phyloP scores from a whole-genome alignment of 2,888 invertebrate genomes.

The Polylopha cassiicola region DNA sequence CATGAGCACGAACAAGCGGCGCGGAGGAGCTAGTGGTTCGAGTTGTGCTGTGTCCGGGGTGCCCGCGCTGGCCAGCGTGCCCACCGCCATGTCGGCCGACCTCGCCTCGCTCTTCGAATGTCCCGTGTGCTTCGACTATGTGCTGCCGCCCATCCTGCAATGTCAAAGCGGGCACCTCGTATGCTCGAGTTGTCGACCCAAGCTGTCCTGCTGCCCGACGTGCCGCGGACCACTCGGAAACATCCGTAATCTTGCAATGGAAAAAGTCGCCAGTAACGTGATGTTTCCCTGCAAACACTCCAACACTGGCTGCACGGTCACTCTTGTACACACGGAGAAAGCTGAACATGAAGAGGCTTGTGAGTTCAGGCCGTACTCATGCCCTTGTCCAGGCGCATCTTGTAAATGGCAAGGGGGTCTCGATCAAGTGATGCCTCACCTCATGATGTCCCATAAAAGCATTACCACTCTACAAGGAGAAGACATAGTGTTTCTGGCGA shows the following conservation, averaged over 20 bases:
- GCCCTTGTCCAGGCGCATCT: constrained; percentile 99
- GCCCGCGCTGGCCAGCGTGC: constrained; percentile 75
- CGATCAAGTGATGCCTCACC: constrained; percentile 98
- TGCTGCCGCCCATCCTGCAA: constrained; percentile 98
- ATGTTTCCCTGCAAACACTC: constrained; percentile 99
- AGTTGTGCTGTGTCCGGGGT: constrained; percentile 73
- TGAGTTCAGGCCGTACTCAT: constrained; percentile 98
- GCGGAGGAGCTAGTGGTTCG: constrained; percentile 72
- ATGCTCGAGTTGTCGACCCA: constrained; percentile 97
- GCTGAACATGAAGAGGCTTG: constrained; percentile 99
- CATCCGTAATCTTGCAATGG: constrained; percentile 99
- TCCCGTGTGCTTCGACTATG: constrained; percentile 99
- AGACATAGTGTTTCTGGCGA: constrained; percentile 99
- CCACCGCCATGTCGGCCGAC: constrained; percentile 87
- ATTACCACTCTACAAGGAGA: constrained; percentile 99
- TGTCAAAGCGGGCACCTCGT: constrained; percentile 99
- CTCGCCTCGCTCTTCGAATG: constrained; percentile 95
- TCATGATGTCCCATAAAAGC: constrained; percentile 97
- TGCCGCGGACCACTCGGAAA: constrained; percentile 97
- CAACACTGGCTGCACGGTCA: constrained; percentile 94
- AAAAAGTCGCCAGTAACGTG: constrained; percentile 98
- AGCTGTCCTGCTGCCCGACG: constrained; percentile 97
- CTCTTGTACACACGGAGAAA: constrained; percentile 97
- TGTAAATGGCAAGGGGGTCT: constrained; percentile 99
- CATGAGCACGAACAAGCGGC: constrained; percentile 77